Base-by-base conservation (phyloP, 2,113 vertebrate species). In the Cyprinus carpio region DNA sequence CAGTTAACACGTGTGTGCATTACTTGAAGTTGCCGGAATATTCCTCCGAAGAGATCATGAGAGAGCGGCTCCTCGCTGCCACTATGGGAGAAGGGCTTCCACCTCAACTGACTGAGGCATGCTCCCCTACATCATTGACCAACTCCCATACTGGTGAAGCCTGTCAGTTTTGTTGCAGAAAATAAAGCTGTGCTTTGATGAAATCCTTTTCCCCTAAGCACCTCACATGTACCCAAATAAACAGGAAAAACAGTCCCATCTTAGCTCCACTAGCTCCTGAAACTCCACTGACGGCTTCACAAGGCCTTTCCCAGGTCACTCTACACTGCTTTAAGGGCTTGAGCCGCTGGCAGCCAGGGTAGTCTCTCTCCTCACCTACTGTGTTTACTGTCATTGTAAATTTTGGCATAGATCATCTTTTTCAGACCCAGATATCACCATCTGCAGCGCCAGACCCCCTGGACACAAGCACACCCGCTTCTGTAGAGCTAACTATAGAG, bases 71-170 rank as follows among this genome's bases (percentile, higher is more conserved):
- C 88, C 92, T 99, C 9, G 98, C 98, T 88, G 98, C 98, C 93
- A 99, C 98, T 34, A 99, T 99, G 97, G 97, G 98, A 99, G 93
- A 99, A 99, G 93, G 98, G 98, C 92, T 99, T 99, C 94, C 98
- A 99, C 89, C 97, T 99, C 90, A 99, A 99, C 92, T 99, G 97
- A 99, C n/a, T n/a, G n/a, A n/a, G n/a, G 91, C 91, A 87, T 91
- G 92, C 89, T 89, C 89, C 79, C 80, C 82, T 29, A 40, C 83
- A 58, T 69, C 67, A 87, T 84, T 85, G 83, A 91, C 67, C 60
- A 90, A 86, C 34, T 92, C 90, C 89, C 91, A 91, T 90, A 91
- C 91, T 94, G 95, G 93, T 89, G 91, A 90, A 95, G 94, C 95
- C 95, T 95, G 93, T 95, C 93, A 92, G 93, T 95, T 88, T 94